Base-by-base conservation (phyloP, 2,888 invertebrate genomes). In the Taenaris catops region DNA sequence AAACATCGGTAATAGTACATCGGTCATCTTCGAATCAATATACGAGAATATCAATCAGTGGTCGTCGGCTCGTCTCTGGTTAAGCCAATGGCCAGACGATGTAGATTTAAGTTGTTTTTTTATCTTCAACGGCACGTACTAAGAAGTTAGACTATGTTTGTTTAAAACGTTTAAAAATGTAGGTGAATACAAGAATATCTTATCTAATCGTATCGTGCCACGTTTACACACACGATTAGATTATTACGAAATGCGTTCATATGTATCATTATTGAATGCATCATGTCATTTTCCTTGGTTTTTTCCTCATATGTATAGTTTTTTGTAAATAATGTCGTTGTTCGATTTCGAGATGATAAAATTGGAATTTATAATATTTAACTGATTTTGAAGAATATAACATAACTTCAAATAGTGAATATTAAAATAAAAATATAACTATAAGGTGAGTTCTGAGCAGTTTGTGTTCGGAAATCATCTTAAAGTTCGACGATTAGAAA, bases 31-130 rank as follows among this genome's bases (percentile, higher is more conserved):
- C 11, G 34, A 32, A 61, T 66, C 65, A 66, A 58, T 62, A 51
- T 53, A 44, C 46, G 45, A 54, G 68, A 70, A 71, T 70, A 69
- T 69, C 71, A 75, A 76, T 74, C 73, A 70, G 63, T 69, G 61
- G 58, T 62, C 66, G 63, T 63, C 53, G 53, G 54, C 59, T 63
- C 61, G 60, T 55, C 62, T 66, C 58, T 55, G 64, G 61, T 59
- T 63, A 68, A 70, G 75, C 70, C 70, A 64, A 49, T 65, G 58
- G 67, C 69, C 72, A 55, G 34, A 48, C 46, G 53, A 49, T 50
- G 55, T 14, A 29, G 31, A 31, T 25, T 31, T 12, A 10, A 28
- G 12, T 33, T 19, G 6, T 33, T 25, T 34, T 19, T 31, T 34
- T 19, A 34, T 39, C 17, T 27, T 20, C 34, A 32, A 28, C 32